phyloP scores from a whole-genome alignment of 1,140 invertebrate genomes.

The Nebria ingens region DNA sequence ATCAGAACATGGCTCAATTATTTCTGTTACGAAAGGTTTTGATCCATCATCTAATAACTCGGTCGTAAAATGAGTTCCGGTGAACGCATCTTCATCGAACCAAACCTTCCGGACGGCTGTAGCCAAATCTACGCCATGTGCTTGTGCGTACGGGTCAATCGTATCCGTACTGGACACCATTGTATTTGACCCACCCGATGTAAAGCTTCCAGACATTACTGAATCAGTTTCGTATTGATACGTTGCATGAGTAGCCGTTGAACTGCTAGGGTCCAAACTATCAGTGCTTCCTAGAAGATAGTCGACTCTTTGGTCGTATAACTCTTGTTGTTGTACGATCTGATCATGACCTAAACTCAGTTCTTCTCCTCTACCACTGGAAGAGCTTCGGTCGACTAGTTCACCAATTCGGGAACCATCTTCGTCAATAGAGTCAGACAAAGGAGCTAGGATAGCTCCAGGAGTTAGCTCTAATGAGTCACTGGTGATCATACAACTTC shows the following conservation, averaged over 20 bases:
- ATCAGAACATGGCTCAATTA: slow-evolving; percentile 34
- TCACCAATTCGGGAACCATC: slow-evolving; percentile 33
- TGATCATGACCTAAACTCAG: slow-evolving; percentile 37
- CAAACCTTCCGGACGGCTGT: slow-evolving; percentile 33
- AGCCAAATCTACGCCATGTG: slow-evolving; percentile 26
- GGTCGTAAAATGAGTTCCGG: slow-evolving; percentile 18
- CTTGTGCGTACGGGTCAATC: slow-evolving; percentile 37
- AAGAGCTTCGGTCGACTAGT: slow-evolving; percentile 34
- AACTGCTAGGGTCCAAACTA: slow-evolving; percentile 58
- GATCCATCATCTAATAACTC: slow-evolving; percentile 29
- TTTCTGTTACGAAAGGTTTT: slow-evolving; percentile 37
- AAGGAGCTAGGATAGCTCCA: slow-evolving; percentile 27
- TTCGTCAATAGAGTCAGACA: slow-evolving; percentile 41
- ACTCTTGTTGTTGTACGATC: slow-evolving; percentile 29
- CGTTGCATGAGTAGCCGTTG: slow-evolving; percentile 69
- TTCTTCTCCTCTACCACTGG: slow-evolving; percentile 35
- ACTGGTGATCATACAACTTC: slow-evolving; percentile 29
- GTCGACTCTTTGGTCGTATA: slow-evolving; percentile 36
- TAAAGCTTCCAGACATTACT: slow-evolving; percentile 69
- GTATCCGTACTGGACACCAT: slow-evolving; percentile 62
- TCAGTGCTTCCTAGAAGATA: slow-evolving; percentile 56
- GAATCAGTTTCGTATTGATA: slow-evolving; percentile 74
- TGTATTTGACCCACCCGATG: slow-evolving; percentile 63
- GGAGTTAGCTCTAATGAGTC: slow-evolving; percentile 39
- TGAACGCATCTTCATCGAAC: slow-evolving; percentile 30